Conservation (phyloP, 2,113 vertebrate genomes). For the Dasyornis broadbenti region DNA sequence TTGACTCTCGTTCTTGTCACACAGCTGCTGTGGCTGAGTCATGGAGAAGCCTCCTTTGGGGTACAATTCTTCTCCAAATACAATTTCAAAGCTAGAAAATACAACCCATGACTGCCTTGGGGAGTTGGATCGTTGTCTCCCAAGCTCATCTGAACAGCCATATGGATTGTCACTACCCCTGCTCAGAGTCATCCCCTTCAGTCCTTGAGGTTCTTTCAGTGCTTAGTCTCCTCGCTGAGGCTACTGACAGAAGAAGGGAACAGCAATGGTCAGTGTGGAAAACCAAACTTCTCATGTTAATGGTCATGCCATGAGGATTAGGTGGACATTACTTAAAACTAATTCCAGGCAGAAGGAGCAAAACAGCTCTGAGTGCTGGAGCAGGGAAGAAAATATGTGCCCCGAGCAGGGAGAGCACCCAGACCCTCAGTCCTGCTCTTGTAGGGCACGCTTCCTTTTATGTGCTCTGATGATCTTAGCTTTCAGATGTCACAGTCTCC, state of each 20-base stretch:
- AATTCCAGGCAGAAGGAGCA: neutral
- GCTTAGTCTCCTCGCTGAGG: neutral
- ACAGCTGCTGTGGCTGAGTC: neutral
- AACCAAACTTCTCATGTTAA: accelerated
- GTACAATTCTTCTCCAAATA: neutral
- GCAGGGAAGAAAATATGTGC: neutral
- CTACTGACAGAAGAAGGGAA: neutral
- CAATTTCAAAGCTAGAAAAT: neutral
- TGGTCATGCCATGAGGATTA: neutral
- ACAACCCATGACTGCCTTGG: neutral
- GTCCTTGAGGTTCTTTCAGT: neutral
- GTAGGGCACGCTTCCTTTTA: neutral
- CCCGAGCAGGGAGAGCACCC: neutral
- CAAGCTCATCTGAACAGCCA: neutral
- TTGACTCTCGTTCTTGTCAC: neutral
- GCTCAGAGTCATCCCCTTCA: neutral
- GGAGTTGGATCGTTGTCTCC: neutral
- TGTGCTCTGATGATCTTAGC: neutral
- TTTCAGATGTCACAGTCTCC: neutral
- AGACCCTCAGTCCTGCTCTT: neutral
- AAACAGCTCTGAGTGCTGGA: neutral
- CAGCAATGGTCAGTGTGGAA: neutral
- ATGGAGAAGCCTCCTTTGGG: neutral
- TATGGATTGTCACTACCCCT: neutral
- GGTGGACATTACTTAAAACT: neutral